phyloP scores from a whole-genome alignment of 2,888 invertebrate genomes.

The Kuschelorhynchus macadamiae region DNA sequence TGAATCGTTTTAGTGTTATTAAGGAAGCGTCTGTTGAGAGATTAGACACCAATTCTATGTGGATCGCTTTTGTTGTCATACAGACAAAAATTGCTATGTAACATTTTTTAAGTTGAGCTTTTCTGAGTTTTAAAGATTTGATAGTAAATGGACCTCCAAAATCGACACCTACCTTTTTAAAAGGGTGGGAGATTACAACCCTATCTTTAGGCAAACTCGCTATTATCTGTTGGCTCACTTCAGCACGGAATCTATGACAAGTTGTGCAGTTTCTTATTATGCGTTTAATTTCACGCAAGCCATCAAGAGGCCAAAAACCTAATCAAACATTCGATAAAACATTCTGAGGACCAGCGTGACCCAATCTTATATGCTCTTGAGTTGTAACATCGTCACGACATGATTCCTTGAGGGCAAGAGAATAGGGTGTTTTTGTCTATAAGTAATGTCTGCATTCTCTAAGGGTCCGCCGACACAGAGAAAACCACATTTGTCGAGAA shows the following conservation, averaged over 20 bases:
- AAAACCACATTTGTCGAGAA: constrained; percentile 23
- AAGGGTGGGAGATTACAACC: constrained; percentile 8
- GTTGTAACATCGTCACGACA: constrained; percentile 14
- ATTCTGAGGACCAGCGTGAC: constrained; percentile 35
- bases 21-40: neutral
- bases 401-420: constrained; percentile 31
- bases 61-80: neutral
- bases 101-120: neutral
- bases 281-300: constrained; percentile 18
- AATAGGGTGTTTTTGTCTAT: constrained; percentile 39
- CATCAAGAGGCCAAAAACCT: constrained; percentile 39
- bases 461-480: constrained; percentile 44
- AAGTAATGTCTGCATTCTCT: constrained; percentile 25
- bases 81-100: constrained; percentile 27
- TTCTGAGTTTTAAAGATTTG: neutral
- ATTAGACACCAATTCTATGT: constrained; percentile 8
- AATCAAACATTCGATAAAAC: constrained; percentile 38
- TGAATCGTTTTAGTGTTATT: constrained; percentile 8
- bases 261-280: constrained; percentile 28
- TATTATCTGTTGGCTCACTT: constrained; percentile 26
- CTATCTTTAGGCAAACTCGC: neutral
- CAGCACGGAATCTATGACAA: constrained; percentile 38
- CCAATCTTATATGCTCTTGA: constrained; percentile 27
- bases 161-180: constrained; percentile 31
- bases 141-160: constrained; percentile 11